Base-by-base conservation (phyloP, 2,797 vertebrate species). In the Melanotaenia boesemani region DNA sequence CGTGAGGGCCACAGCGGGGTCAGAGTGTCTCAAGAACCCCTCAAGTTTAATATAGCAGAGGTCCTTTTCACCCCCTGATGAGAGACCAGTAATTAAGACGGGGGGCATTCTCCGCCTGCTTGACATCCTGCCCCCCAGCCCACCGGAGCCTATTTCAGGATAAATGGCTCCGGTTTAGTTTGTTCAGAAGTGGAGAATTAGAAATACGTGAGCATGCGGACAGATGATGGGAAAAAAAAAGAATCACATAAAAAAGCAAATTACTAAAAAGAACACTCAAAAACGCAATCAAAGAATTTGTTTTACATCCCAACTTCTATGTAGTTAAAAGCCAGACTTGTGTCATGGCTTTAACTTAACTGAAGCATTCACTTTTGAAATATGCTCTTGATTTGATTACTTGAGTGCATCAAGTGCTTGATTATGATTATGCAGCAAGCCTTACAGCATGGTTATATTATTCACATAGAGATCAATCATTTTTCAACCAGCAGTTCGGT, bases 1-100 rank as follows among this genome's bases (percentile, higher is more conserved):
- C 58, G 72, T 76, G 73, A 81, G 85, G 76, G 76, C 72, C 67
- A 60, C 63, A 71, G 81, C 16, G 52, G 69, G 83, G 78, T 89
- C 87, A 82, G 65, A 76, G 73, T 68, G 72, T 81, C 84, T 87
- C 50, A 73, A 61, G 66, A 86, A 80, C 72, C 62, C 62, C 63
- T 60, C 15, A 28, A 30, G 70, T 83, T 85, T 85, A 88, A 89
- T 86, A 80, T 91, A 87, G 78, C 79, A 1, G 2, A 67, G 54
- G 80, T 76, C 22, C 1, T 54, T 66, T 68, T 83, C 72, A 65
- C 80, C 84, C 76, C 74, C 44, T 59, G 79, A 76, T 67, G 86
- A 82, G 70, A 78, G 77, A 81, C 57, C 70, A 74, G 44, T 84
- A 84, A 87, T 86, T 83, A 86, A 76, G 67, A 72, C 59, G 22